Conservation (phyloP, 2,888 invertebrate genomes). For the Ptychoptera albimana region DNA sequence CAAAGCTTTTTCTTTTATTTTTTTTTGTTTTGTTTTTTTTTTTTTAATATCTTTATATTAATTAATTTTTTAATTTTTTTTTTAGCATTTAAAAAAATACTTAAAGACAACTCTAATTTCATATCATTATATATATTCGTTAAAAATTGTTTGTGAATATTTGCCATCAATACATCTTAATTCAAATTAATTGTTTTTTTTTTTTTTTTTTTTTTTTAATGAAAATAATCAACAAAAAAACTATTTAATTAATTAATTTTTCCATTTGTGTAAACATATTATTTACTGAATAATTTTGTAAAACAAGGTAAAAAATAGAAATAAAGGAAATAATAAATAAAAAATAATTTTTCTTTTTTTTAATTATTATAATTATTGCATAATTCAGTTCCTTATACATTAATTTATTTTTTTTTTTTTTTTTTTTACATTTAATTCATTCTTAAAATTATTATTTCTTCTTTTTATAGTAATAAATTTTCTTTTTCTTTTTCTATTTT, state of each 20-base stretch:
- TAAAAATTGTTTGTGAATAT: conserved; percentile 10
- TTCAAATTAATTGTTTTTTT: too few relatives aligned
- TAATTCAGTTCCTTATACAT: neutral
- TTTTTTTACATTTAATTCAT: neutral
- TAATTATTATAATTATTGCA: neutral
- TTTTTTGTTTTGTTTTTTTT: too few relatives aligned
- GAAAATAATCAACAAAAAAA: too few relatives aligned
- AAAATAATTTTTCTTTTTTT: neutral
- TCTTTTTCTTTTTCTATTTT: neutral
- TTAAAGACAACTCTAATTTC: too few relatives aligned
- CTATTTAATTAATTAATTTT: too few relatives aligned
- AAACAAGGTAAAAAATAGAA: neutral
- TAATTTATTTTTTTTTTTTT: neutral
- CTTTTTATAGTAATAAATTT: neutral
- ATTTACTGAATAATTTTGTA: too few relatives aligned
- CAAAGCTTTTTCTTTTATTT: too few relatives aligned
- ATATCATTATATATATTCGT: conserved; percentile 6
- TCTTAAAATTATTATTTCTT: neutral
- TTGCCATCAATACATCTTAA: conserved; percentile 9
- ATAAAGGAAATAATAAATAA: neutral
- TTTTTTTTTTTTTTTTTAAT: too few relatives aligned
- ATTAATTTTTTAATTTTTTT: too few relatives aligned
- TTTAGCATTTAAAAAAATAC: too few relatives aligned
- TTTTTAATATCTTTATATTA: too few relatives aligned
- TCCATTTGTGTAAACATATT: too few relatives aligned